A percentile compares a stretch with the other conserved stretches of the same genome.
phyloP scores from a whole-genome alignment of 2,888 invertebrate genomes.

The Cerastis leucographa region DNA sequence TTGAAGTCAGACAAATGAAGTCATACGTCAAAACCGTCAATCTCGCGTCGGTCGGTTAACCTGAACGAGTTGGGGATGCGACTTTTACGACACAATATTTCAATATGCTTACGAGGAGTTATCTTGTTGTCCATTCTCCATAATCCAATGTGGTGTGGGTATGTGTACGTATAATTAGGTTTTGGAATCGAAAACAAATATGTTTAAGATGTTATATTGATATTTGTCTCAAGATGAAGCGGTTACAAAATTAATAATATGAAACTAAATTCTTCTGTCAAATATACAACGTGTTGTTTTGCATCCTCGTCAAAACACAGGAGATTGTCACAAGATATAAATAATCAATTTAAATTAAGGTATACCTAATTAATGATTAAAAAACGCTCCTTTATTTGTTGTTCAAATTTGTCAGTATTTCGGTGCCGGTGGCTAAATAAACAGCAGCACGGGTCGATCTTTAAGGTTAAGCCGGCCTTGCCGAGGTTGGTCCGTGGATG shows the following conservation, averaged over 20 bases:
- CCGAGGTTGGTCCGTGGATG: no score
- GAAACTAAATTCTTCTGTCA: neutral
- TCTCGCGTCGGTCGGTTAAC: conserved; percentile 84
- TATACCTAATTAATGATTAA: no score
- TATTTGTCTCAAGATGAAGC: neutral
- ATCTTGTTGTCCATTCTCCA: conserved; percentile 71
- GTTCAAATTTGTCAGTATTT: no score
- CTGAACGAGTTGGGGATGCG: conserved; percentile 82
- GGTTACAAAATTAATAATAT: neutral
- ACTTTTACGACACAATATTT: conserved; percentile 89
- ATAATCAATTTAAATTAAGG: no score
- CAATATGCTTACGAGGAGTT: conserved; percentile 89
- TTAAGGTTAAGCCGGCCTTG: no score
- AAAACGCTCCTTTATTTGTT: no score
- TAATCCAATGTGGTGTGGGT: conserved; percentile 67
- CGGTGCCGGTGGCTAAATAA: no score
- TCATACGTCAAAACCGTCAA: conserved; percentile 86
- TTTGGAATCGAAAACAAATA: conserved; percentile 34
- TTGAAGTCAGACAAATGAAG: conserved; percentile 89
- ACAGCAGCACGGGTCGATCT: no score
- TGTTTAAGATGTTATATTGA: conserved; percentile 19
- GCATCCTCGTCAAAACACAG: no score
- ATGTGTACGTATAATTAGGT: conserved; percentile 60
- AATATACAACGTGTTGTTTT: no score
- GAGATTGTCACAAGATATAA: no score